These are phyloP conservation scores for Poliocrania exsul DNA, from an alignment of 2,797 vertebrate species.

Conservation along the genomic window DNA sequence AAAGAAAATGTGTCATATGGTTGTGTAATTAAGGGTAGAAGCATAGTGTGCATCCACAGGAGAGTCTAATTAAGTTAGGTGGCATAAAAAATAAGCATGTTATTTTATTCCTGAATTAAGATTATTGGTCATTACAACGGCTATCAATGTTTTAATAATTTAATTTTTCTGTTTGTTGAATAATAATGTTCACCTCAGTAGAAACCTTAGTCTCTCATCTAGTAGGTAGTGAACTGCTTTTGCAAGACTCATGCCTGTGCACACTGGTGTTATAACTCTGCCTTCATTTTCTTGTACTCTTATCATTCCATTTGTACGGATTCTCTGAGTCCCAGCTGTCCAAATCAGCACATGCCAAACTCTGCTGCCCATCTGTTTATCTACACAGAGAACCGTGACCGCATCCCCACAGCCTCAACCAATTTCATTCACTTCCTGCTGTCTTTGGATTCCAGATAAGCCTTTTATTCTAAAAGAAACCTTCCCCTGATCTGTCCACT, in stretches of 20 bases:
- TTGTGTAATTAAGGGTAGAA: neutral
- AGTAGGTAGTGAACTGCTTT: neutral
- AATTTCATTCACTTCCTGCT: slow-evolving; percentile 56
- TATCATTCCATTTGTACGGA: neutral
- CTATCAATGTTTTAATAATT: neutral
- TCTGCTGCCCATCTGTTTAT: slow-evolving; percentile 59
- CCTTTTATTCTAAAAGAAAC: neutral
- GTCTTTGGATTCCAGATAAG: slow-evolving; percentile 47
- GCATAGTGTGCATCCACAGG: neutral
- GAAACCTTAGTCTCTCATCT: neutral
- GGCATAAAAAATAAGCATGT: fast-evolving
- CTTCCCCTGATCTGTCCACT: neutral
- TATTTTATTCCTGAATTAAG: neutral
- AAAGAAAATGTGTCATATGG: neutral
- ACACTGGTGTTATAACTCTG: neutral
- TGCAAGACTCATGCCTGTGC: neutral
- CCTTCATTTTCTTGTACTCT: neutral
- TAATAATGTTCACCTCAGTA: fast-evolving
- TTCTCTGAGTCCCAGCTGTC: slow-evolving; percentile 32
- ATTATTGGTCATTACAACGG: neutral
- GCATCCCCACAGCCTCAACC: slow-evolving; percentile 51
- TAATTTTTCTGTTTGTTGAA: neutral
- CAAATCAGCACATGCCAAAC: neutral
- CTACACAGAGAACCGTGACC: slow-evolving; percentile 26
- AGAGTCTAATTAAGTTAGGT: neutral